A percentile compares a stretch with the other conserved stretches of the same genome.
phyloP scores from a whole-genome alignment of 2,888 invertebrate genomes.

The Epinotia brunnichana region DNA sequence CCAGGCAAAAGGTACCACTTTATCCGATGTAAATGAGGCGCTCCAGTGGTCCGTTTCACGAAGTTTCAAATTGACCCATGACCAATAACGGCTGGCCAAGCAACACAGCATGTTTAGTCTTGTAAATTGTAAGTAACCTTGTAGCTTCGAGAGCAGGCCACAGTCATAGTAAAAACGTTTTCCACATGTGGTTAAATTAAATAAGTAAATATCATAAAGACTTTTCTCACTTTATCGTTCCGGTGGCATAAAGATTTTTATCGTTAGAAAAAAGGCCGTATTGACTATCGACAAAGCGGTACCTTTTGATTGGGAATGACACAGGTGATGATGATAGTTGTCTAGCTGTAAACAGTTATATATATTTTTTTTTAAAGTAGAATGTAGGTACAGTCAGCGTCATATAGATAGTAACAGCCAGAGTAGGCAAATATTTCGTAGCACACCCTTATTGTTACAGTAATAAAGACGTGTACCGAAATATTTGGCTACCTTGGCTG shows the following conservation, averaged over 20 bases:
- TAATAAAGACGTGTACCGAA: too few relatives aligned
- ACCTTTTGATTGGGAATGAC: background rate
- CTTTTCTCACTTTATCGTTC: background rate
- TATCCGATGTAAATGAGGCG: background rate
- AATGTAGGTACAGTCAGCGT: background rate
- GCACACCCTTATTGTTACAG: too few relatives aligned
- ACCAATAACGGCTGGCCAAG: too few relatives aligned
- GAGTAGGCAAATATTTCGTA: too few relatives aligned
- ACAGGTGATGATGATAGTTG: background rate
- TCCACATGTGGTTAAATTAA: background rate
- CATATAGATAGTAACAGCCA: too few relatives aligned
- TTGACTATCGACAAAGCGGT: background rate
- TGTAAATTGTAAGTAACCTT: too few relatives aligned
- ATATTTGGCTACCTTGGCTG: too few relatives aligned
- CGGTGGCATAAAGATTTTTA: background rate
- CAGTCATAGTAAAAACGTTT: background rate
- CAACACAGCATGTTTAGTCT: too few relatives aligned
- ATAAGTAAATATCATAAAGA: background rate
- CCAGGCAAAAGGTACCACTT: background rate
- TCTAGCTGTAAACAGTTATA: background rate
- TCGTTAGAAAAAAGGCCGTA: background rate
- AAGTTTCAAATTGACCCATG: too few relatives aligned
- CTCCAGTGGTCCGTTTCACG: too few relatives aligned
- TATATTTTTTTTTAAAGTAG: background rate
- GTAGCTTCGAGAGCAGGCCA: too few relatives aligned